phyloP scores from a whole-genome alignment of 2,113 vertebrate species.

The Mormoops blainvillei region DNA sequence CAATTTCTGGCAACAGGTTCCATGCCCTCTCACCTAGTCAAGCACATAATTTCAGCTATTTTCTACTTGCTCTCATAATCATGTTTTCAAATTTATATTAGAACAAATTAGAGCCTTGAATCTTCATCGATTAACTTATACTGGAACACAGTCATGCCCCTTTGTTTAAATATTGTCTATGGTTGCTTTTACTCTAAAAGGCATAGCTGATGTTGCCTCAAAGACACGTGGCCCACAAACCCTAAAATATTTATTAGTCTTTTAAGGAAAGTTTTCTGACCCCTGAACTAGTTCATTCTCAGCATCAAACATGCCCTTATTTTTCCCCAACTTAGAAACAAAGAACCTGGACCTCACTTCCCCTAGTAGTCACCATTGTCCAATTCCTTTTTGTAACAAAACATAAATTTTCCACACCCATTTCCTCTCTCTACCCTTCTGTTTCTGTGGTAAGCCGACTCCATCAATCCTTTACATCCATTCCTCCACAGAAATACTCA shows the following conservation, averaged over 20 bases:
- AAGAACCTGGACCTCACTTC: background rate
- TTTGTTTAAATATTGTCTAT: background rate
- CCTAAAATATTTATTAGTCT: background rate
- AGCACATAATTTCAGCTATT: background rate
- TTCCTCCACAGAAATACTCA: background rate
- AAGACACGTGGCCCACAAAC: background rate
- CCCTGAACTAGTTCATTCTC: background rate
- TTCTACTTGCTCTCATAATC: background rate
- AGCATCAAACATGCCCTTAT: background rate
- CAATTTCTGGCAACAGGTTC: rapidly evolving
- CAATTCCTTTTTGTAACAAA: background rate
- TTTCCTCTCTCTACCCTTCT: background rate
- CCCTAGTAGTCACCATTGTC: background rate
- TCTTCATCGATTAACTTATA: background rate
- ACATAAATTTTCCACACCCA: background rate
- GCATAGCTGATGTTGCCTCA: background rate
- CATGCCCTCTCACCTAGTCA: background rate
- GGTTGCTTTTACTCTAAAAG: background rate
- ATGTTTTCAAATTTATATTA: background rate
- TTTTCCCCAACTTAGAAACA: background rate
- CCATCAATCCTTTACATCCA: background rate
- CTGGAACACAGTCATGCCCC: background rate
- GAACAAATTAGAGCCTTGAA: background rate
- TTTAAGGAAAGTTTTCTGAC: background rate
- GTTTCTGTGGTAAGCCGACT: background rate